Conservation (phyloP, 2,888 invertebrate genomes). For the Drosophila maculinotata region DNA sequence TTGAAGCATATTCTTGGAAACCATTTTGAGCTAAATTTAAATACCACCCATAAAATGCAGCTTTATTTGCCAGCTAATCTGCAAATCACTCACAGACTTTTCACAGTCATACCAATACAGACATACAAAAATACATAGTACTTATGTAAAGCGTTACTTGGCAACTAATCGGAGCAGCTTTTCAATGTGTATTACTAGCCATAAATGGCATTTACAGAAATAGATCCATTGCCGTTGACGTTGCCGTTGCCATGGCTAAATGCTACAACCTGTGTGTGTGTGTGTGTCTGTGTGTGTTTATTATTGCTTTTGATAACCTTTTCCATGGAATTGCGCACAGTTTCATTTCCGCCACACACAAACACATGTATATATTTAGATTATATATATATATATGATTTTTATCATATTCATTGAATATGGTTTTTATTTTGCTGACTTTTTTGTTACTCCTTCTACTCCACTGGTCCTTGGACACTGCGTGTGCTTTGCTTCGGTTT, state of each 20-base stretch:
- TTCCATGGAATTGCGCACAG: slow-evolving; percentile 22
- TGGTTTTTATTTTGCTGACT: slow-evolving; percentile 24
- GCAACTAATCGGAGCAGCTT: slow-evolving; percentile 14
- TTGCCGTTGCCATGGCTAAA: slow-evolving; percentile 30
- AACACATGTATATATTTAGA: slow-evolving; percentile 8
- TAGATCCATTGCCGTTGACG: too few relatives aligned
- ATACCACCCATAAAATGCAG: background rate
- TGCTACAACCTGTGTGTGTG: slow-evolving; percentile 2
- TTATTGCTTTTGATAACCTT: slow-evolving; percentile 30
- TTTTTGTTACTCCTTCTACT: slow-evolving; percentile 35
- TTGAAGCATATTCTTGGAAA: too few relatives aligned
- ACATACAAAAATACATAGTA: background rate
- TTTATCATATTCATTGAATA: slow-evolving; percentile 51
- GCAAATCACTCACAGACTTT: background rate
- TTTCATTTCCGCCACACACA: slow-evolving; percentile 4
- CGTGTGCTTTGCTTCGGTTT: slow-evolving; percentile 26
- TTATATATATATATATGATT: background rate
- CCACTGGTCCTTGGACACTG: background rate
- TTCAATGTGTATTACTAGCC: background rate
- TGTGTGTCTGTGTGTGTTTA: too few relatives aligned
- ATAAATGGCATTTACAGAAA: slow-evolving; percentile 19
- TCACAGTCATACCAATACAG: background rate
- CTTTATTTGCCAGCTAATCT: background rate
- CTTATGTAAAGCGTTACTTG: background rate
- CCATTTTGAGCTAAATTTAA: background rate